Percentiles rank a stretch among this genome's conserved stretches.
Conservation (phyloP, 2,888 invertebrate genomes). For the Drosophila suboccidentalis region DNA sequence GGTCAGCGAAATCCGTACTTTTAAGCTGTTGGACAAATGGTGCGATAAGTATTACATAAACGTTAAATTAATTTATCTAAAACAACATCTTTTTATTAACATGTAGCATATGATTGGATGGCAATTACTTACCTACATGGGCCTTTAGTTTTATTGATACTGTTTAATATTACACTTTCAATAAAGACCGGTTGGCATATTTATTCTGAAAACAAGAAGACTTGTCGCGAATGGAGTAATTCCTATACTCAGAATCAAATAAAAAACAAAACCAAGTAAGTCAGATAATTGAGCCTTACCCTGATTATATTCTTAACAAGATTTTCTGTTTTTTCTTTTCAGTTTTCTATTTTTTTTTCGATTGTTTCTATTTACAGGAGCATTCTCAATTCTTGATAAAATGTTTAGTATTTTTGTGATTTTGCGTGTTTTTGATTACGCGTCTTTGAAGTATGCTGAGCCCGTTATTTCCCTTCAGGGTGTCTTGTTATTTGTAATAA, state of each 20-base stretch:
- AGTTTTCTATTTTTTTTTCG: background rate
- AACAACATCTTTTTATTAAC: background rate
- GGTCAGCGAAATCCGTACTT: background rate
- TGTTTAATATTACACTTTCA: constrained; percentile 6
- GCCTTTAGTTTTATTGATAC: constrained; percentile 4
- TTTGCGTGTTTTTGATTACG: background rate
- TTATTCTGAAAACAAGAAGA: background rate
- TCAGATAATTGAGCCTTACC: background rate
- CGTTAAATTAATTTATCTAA: background rate
- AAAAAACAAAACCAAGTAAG: constrained; percentile 13
- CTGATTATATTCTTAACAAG: background rate
- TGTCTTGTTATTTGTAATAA: constrained; percentile 2
- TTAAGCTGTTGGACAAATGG: constrained; percentile 5
- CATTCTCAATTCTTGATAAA: constrained; percentile 14
- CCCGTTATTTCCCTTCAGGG: constrained; percentile 11
- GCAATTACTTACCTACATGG: constrained; percentile 11
- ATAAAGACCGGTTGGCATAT: constrained; percentile 11
- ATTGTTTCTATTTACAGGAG: constrained; percentile 14
- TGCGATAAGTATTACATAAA: background rate
- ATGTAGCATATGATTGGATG: constrained; percentile 5
- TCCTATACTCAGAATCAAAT: background rate
- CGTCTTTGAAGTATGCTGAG: background rate
- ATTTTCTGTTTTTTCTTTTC: too few species aligned
- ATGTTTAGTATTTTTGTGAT: constrained; percentile 12
- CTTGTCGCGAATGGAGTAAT: background rate